These are phyloP conservation scores for Micronycteris hirsuta DNA, from an alignment of 2,113 vertebrate species.

Conservation along the genomic window DNA sequence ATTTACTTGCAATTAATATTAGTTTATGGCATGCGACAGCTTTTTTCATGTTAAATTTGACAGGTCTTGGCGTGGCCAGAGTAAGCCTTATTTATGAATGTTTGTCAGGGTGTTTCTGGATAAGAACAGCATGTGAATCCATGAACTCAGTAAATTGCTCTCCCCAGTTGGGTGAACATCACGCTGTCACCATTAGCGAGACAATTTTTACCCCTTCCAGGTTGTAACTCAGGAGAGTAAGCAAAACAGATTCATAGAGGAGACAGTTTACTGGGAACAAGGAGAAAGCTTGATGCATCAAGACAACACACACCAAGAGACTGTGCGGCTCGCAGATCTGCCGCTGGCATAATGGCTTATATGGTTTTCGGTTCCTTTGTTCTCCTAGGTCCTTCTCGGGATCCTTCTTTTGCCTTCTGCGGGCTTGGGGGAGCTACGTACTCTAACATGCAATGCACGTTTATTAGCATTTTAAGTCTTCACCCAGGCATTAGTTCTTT, in stretches of 20 bases:
- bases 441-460: neutral
- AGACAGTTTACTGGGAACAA: neutral
- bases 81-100: neutral
- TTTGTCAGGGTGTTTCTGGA: neutral
- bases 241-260: neutral
- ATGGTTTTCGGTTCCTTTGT: neutral
- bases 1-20: neutral
- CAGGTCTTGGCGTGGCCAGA: neutral
- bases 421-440: neutral
- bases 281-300: neutral
- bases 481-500: neutral
- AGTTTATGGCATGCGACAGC: neutral
- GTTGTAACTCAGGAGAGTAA: neutral
- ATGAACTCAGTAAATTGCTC: neutral
- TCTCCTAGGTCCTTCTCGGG: neutral
- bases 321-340: neutral
- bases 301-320: neutral
- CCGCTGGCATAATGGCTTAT: neutral
- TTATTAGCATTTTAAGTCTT: neutral
- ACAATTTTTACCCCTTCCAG: neutral
- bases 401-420: neutral
- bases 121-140: neutral
- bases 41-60: neutral
- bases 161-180: neutral
- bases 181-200: neutral